A percentile compares a stretch with the other conserved stretches of the same genome.
phyloP scores from a whole-genome alignment of 2,888 invertebrate genomes.

The Amiota mariae region DNA sequence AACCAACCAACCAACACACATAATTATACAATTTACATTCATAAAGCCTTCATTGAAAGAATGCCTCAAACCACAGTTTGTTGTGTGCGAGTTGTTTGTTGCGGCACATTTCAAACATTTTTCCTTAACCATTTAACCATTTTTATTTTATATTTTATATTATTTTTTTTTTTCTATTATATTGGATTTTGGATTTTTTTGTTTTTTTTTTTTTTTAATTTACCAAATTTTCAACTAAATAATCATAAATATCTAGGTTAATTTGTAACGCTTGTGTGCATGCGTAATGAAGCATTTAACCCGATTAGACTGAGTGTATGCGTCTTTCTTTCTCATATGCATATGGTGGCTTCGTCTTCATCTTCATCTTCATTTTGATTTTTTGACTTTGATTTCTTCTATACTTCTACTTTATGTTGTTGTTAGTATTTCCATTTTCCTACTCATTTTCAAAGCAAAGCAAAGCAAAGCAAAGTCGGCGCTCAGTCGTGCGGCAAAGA shows the following conservation, averaged over 20 bases:
- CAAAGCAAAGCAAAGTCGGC: background rate
- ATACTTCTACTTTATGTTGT: background rate
- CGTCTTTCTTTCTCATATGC: background rate
- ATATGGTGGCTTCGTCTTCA: too few species aligned
- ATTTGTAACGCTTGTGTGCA: conserved; percentile 66
- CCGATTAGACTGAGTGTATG: conserved; percentile 45
- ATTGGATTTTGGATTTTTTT: too few species aligned
- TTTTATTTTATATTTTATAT: too few species aligned
- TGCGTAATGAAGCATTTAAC: conserved; percentile 63
- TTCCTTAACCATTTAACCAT: too few species aligned
- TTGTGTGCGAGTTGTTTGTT: background rate
- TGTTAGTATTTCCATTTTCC: too few species aligned
- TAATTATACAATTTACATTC: too few species aligned
- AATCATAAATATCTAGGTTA: conserved; percentile 68
- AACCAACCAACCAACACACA: too few species aligned
- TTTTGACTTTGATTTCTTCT: background rate
- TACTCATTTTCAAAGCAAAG: background rate
- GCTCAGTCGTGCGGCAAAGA: conserved; percentile 19
- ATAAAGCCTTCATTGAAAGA: too few species aligned
- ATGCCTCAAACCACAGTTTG: too few species aligned
- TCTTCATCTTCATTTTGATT: too few species aligned
- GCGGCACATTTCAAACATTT: conserved; percentile 52
- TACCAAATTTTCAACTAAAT: conserved; percentile 48
- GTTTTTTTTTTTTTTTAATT: conserved; percentile 31
- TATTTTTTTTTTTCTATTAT: too few species aligned